These are phyloP conservation scores for Rhizoglyphus robini DNA, from an alignment of 1,140 invertebrate species.

Conservation along the genomic window DNA sequence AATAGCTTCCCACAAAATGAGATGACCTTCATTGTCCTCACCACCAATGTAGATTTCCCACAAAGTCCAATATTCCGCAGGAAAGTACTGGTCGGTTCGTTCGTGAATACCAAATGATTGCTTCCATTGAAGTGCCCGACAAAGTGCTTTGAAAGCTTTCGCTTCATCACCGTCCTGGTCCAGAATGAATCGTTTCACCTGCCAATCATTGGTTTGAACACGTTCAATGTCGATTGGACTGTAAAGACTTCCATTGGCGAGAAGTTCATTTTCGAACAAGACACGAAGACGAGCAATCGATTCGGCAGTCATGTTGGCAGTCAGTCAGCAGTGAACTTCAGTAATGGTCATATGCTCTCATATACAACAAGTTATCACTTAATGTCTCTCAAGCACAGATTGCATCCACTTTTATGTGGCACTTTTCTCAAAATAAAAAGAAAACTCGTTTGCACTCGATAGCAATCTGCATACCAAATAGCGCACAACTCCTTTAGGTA, in stretches of 20 bases:
- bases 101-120: conserved; percentile 56
- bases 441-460: too few relatives aligned
- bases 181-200: too few relatives aligned
- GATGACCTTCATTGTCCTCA: background rate
- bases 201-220: too few relatives aligned
- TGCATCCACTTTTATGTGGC: too few relatives aligned
- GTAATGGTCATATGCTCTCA: too few relatives aligned
- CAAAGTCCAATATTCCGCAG: background rate
- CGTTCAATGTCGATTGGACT: conserved; percentile 1
- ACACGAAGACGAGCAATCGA: background rate
- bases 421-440: too few relatives aligned
- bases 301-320: too few relatives aligned
- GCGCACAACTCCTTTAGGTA: too few relatives aligned
- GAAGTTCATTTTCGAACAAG: background rate
- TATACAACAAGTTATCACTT: too few relatives aligned
- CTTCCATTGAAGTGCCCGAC: conserved; percentile 67
- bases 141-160: conserved; percentile 53
- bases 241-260: background rate
- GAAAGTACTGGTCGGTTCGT: conserved; percentile 2
- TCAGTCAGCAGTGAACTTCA: too few relatives aligned
- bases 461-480: too few relatives aligned
- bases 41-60: background rate
- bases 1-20: conserved; percentile 14
- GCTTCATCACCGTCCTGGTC: background rate
- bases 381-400: too few relatives aligned